Base-by-base conservation (phyloP, 2,888 invertebrate genomes). In the Carpatolechia fugitivella region DNA sequence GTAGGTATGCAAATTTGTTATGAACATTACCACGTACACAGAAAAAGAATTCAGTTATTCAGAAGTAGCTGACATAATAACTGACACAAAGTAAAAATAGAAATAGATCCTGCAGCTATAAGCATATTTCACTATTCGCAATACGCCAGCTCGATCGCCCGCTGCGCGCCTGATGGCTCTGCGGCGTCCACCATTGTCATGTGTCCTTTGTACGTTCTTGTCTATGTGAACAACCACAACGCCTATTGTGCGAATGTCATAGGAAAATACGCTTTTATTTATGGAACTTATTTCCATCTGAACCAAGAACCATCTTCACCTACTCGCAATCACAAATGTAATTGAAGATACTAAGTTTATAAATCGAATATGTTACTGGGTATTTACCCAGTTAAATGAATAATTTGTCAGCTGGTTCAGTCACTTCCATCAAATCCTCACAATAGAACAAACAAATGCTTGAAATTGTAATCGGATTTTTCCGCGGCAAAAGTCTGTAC, bases 131-230 rank as follows among this genome's bases (percentile, higher is more conserved):
- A 78, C 72, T 84, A 82, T 80, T 79, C 66, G 64, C 68, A 65
- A 66, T 64, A 44, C 13, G 44, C 6, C 24, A 66, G 58, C 68
- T 80, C 82, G 78, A 79, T 79, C 69, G 72, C 87, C 85, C 74
- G 85, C 86, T 83, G 87, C 53, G 86, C 74, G 63, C 63, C 59
- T 80, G 84, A 84, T 83, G 73, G 67, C 61, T 65, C 60, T 52
- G 62, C 47, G 49, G 50, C 54, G 56, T 46, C 55, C 58, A 53
- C 62, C 60, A 57, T 59, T 61, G 60, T 62, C 61, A 55, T 60
- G 56, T 62, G 59, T 60, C 60, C 48, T 52, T 57, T 57, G 54
- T 57, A 24, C n/a, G 35, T 29, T 24, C 50, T 20, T 38, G 18
- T 24, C 36, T 36, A 50, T 50, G 24, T 24, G 6, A 4, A 4